Evolutionary conservation across 2,888 invertebrate species (phyloP), one percentile per base, ranked within the genome.

Genomic region (Pristionchus fissidentatus): DNA sequence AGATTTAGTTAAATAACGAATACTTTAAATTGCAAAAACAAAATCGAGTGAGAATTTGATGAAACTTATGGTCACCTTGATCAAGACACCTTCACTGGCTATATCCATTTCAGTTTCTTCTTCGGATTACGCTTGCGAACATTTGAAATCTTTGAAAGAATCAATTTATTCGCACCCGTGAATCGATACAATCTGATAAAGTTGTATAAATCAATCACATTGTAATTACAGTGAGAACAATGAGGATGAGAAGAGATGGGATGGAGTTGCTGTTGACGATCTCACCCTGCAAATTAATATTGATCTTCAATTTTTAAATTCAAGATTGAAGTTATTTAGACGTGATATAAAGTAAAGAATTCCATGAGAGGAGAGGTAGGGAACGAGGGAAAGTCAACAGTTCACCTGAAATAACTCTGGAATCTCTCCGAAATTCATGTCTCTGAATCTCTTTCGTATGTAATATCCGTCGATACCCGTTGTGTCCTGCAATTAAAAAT

Each of bases 371-470:
- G 10, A 32, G 32, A 60, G 7, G 1, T 32, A 55, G n/a, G 4
- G 22, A 55, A 55, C 4, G 4, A 22, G 22, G 22, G 55, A 55
- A 22, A 15, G 55, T 4, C 3, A 55, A 55, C n/a, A n/a, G 4
- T 1, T 78, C 57, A 81, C 80, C 62, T 62, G 60, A 55, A 81
- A 81, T 26, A 29, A 7, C 1, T 81, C 43, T 38, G 80, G 80
- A 41, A 81, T 81, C 22, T 81, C 80, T 43, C 80, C 80, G 15
- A 81, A 52, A 57, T 81, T 81, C 80, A 81, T 81, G n/a, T 81
- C 62, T 8, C 62, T 62, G 32, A 62, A 52, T 19, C 80, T 57
- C 62, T 81, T 81, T 26, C 62, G 43, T n/a, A 81, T 49, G 46
- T 81, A 81, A 22, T 81, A 15, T 19, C 80, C 62, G 13, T 32